Evolutionary conservation across 2,888 invertebrate species (phyloP).

Genomic region (Pedicia rivosa): DNA sequence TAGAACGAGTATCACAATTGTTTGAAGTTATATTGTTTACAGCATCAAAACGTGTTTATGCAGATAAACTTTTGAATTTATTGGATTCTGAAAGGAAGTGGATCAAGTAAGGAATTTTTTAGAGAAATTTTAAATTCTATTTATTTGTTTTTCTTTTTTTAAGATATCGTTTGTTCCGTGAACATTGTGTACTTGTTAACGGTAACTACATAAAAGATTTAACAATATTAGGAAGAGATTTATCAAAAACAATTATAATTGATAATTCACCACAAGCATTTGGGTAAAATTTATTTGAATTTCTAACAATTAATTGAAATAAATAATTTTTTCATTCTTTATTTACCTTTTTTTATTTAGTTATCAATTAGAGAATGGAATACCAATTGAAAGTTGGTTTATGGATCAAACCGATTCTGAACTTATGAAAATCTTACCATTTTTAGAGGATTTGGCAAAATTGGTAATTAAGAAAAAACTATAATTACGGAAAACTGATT

Average conservation of each 20-base stretch:
- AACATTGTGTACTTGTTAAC: constrained; percentile 89
- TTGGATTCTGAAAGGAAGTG: constrained; percentile 77
- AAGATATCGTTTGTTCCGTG: constrained; percentile 69
- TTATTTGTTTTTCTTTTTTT: too few species aligned
- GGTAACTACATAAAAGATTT: constrained; percentile 95
- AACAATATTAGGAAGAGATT: constrained; percentile 79
- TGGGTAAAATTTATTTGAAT: constrained; percentile 40
- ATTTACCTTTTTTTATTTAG: constrained; percentile 18
- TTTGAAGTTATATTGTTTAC: constrained; percentile 94
- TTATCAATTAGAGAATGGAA: constrained; percentile 80
- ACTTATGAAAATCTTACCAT: constrained; percentile 79
- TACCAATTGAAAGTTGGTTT: constrained; percentile 96
- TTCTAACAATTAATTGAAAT: constrained; percentile 6
- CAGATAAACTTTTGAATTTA: constrained; percentile 81
- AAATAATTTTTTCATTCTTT: constrained; percentile 9
- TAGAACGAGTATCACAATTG: constrained; percentile 68
- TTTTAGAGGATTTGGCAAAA: constrained; percentile 69
- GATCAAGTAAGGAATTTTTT: constrained; percentile 38
- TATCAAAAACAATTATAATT: constrained; percentile 73
- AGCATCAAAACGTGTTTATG: constrained; percentile 89
- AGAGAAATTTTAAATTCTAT: constrained; percentile 1
- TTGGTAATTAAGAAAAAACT: constrained; percentile 39
- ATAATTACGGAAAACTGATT: constrained; percentile 1
- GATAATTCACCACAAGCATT: constrained; percentile 90
- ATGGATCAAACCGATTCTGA: constrained; percentile 79